These are phyloP conservation scores for Xenotilapia longispinis DNA, from an alignment of 2,113 vertebrate species.

Conservation along the genomic window DNA sequence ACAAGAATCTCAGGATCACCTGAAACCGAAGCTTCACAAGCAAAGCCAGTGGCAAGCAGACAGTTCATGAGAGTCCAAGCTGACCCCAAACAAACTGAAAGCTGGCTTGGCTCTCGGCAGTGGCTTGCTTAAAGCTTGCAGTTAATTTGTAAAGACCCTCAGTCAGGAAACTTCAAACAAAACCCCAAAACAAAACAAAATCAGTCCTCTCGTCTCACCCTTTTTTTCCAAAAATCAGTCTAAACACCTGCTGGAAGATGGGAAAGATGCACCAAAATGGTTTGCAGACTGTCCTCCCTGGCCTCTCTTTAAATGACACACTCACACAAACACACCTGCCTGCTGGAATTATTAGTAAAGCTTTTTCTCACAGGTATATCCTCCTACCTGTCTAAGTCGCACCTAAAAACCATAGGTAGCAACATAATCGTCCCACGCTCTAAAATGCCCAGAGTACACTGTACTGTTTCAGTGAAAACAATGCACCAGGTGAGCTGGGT, in stretches of 20 bases:
- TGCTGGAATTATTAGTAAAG: slow-evolving; percentile 75
- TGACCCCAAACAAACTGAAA: not conserved
- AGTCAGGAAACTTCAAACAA: not conserved
- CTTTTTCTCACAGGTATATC: slow-evolving; percentile 66
- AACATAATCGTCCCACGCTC: slow-evolving; percentile 32
- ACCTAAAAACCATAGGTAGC: slow-evolving; percentile 48
- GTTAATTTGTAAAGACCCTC: slow-evolving; percentile 7
- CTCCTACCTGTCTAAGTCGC: slow-evolving; percentile 38
- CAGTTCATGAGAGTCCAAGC: not conserved
- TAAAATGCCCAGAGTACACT: slow-evolving; percentile 57
- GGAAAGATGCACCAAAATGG: slow-evolving; percentile 36
- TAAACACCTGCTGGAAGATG: slow-evolving; percentile 33
- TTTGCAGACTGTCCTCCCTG: slow-evolving; percentile 42
- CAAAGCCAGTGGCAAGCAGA: not conserved
- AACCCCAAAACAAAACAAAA: not conserved
- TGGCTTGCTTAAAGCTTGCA: slow-evolving; percentile 1
- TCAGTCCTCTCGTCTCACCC: not conserved
- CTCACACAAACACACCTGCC: slow-evolving; percentile 36
- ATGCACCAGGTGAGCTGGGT: slow-evolving; percentile 47
- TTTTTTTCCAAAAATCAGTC: not conserved
- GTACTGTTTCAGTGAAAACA: slow-evolving; percentile 53
- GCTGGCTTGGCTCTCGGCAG: not conserved
- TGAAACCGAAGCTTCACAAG: slow-evolving; percentile 14
- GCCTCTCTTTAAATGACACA: slow-evolving; percentile 1
- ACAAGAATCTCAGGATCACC: not conserved